Evolutionary conservation across 2,888 invertebrate species (phyloP).

Genomic region (Nebria brevicollis): DNA sequence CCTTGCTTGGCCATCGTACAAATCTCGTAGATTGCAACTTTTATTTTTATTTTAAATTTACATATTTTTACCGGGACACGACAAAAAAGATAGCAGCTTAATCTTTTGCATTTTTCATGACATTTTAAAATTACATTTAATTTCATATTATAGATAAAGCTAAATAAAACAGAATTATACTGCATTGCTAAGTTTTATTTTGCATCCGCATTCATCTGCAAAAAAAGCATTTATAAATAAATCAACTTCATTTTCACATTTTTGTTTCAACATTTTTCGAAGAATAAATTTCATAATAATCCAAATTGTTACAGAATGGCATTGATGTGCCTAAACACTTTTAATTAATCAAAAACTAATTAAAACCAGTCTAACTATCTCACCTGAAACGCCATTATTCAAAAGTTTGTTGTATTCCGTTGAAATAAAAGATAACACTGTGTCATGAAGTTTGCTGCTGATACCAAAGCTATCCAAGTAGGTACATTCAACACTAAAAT

Average conservation of each 20-base stretch:
- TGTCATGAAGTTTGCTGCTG: not conserved
- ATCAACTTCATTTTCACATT: too few species aligned
- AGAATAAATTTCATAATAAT: not conserved
- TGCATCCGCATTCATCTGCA: not conserved
- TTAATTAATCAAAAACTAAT: conserved; percentile 21
- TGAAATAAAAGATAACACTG: conserved; percentile 3
- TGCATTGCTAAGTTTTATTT: not conserved
- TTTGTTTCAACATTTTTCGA: not conserved
- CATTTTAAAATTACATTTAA: conserved; percentile 36
- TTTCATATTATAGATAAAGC: not conserved
- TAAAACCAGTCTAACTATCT: not conserved
- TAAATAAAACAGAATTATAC: not conserved
- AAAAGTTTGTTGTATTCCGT: conserved; percentile 14
- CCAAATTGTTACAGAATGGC: not conserved
- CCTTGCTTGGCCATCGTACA: conserved; percentile 23
- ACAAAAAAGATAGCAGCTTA: conserved; percentile 25
- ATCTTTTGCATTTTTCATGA: conserved; percentile 38
- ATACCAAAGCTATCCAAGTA: not conserved
- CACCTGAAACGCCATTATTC: conserved; percentile 1
- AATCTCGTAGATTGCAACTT: conserved; percentile 17
- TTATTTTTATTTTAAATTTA: conserved; percentile 22
- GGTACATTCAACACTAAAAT: not conserved
- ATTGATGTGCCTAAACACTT: not conserved
- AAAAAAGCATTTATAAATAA: not conserved
- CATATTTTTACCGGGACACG: conserved; percentile 18